phyloP scores from a whole-genome alignment of 2,113 vertebrate species.

The Arenaria interpres region DNA sequence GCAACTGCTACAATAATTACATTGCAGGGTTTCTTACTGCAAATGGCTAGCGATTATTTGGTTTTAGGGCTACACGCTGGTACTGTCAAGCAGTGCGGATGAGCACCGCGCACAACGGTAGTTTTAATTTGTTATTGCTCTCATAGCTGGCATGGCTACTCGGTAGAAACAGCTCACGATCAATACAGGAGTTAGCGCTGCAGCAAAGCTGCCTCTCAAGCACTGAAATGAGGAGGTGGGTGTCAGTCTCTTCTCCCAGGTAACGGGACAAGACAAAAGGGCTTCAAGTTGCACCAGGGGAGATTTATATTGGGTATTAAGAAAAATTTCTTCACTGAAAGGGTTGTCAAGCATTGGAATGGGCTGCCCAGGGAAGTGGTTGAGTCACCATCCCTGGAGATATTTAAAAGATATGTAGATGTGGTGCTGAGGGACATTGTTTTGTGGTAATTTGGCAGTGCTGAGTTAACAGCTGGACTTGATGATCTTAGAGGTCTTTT shows the following conservation, averaged over 20 bases:
- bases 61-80: background rate
- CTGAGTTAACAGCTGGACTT: background rate
- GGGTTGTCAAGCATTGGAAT: background rate
- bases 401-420: background rate
- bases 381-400: background rate
- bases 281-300: background rate
- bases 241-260: background rate
- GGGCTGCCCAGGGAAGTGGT: background rate
- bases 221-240: background rate
- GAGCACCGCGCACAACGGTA: fast-evolving
- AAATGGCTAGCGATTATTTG: background rate
- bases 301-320: background rate
- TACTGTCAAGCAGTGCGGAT: fast-evolving
- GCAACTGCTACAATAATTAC: background rate
- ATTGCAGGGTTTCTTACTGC: background rate
- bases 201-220: background rate
- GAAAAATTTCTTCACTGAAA: background rate
- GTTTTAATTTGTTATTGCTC: background rate
- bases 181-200: background rate
- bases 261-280: background rate
- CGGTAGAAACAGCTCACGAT: background rate
- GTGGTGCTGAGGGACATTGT: background rate
- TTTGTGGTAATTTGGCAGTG: background rate
- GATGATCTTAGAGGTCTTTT: background rate
- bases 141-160: background rate